Percentiles rank a stretch among this genome's conserved stretches.
phyloP scores from a whole-genome alignment of 2,797 vertebrate genomes.

The Gallirallus australis region DNA sequence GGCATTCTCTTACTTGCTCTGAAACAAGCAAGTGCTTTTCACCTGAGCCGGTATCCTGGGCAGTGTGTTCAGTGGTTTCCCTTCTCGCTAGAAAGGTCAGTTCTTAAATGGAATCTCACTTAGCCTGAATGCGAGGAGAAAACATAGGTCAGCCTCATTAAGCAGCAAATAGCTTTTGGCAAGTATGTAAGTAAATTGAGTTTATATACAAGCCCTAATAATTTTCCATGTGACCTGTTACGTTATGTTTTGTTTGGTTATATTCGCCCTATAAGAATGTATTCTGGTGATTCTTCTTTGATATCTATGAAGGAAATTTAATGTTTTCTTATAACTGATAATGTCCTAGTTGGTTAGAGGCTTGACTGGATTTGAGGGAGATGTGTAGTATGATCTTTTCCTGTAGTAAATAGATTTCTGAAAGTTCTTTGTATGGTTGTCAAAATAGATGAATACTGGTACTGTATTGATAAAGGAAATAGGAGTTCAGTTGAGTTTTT shows the following conservation, averaged over 20 bases:
- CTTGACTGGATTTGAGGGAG: neutral
- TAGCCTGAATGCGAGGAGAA: neutral
- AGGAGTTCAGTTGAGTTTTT: rapidly evolving
- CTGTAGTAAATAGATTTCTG: neutral
- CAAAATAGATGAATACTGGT: neutral
- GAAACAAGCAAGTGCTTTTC: neutral
- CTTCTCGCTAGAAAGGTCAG: neutral
- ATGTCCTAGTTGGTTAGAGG: neutral
- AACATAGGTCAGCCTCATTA: slow-evolving; percentile 22
- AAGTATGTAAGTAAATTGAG: neutral
- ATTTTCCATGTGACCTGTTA: slow-evolving; percentile 12
- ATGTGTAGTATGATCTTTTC: neutral
- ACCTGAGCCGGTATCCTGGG: neutral
- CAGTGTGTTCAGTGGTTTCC: neutral
- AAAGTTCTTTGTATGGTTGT: neutral
- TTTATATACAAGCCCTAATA: slow-evolving; percentile 24
- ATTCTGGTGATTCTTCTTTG: neutral
- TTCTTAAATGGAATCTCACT: neutral
- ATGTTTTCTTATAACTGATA: neutral
- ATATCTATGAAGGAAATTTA: neutral
- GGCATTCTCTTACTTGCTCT: neutral
- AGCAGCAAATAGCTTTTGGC: slow-evolving; percentile 29
- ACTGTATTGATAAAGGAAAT: neutral
- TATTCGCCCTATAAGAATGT: neutral
- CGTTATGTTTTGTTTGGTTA: neutral